A percentile compares a stretch with the other conserved stretches of the same genome.
Evolutionary conservation across 2,888 invertebrate species (phyloP).

Genomic region (Mystacides longicornis): DNA sequence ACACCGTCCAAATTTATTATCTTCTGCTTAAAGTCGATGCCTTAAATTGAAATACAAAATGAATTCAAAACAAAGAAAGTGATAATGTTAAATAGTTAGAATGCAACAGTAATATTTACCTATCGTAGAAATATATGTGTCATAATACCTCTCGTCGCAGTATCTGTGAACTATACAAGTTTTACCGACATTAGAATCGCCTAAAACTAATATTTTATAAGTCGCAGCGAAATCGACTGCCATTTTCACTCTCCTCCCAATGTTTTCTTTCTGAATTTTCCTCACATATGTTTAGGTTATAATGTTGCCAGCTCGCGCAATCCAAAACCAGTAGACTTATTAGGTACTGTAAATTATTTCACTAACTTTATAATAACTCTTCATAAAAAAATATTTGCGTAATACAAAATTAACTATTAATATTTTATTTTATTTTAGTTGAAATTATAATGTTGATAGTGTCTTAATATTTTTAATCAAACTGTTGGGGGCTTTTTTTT

Average conservation of each 20-base stretch:
- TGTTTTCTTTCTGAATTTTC: slow-evolving; percentile 11
- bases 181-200: slow-evolving; percentile 86
- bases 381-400: neutral
- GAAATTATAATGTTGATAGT: no score
- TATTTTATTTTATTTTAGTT: neutral
- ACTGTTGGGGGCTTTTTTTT: neutral
- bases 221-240: slow-evolving; percentile 81
- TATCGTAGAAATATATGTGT: slow-evolving; percentile 85
- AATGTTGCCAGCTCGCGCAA: neutral
- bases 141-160: slow-evolving; percentile 84
- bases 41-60: slow-evolving; percentile 49
- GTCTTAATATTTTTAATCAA: neutral
- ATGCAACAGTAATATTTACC: no score
- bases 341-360: neutral
- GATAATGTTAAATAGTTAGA: no score
- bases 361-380: neutral
- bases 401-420: neutral
- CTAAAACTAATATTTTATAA: slow-evolving; percentile 79
- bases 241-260: slow-evolving; percentile 48
- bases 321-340: neutral
- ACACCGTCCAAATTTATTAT: slow-evolving; percentile 80
- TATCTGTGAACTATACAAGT: slow-evolving; percentile 86
- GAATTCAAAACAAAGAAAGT: neutral
- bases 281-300: neutral
- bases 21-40: slow-evolving; percentile 86